These are phyloP conservation scores for Larimichthys polyactis DNA, from an alignment of 2,113 vertebrate species.

Conservation along the genomic window DNA sequence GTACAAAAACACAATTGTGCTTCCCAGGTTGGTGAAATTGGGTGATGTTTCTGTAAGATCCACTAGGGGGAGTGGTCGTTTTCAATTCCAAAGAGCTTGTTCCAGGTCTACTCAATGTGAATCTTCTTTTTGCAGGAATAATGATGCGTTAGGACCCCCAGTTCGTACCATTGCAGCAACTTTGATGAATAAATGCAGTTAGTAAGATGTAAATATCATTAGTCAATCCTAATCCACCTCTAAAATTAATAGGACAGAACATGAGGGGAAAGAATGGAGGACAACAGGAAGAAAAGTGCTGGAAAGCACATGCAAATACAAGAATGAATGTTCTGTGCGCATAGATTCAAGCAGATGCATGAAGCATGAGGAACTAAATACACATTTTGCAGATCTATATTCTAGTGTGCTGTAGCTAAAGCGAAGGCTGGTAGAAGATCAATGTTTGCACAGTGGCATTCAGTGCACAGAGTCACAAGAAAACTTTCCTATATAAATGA, in stretches of 20 bases:
- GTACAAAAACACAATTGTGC: background rate
- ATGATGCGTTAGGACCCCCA: background rate
- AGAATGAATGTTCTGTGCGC: background rate
- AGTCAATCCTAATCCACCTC: slow-evolving; percentile 10
- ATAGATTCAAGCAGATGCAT: slow-evolving; percentile 10
- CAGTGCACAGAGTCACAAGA: slow-evolving; percentile 8
- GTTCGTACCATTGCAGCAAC: slow-evolving; percentile 31
- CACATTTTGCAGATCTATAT: background rate
- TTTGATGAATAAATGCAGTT: slow-evolving; percentile 23
- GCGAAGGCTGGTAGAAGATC: slow-evolving; percentile 22
- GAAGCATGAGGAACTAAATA: background rate
- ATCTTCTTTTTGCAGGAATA: slow-evolving; percentile 9
- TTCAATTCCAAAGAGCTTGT: slow-evolving; percentile 49
- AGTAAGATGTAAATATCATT: slow-evolving; percentile 28
- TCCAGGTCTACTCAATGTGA: slow-evolving; percentile 21
- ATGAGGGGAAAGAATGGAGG: background rate
- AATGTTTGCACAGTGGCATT: slow-evolving; percentile 27
- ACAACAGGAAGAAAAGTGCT: background rate
- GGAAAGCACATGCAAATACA: background rate
- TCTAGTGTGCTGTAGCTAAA: background rate
- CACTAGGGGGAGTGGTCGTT: slow-evolving; percentile 80
- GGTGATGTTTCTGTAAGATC: slow-evolving; percentile 53
- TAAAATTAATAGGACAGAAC: slow-evolving; percentile 19
- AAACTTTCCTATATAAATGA: slow-evolving; percentile 33
- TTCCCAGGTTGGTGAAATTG: background rate